A percentile compares a stretch with the other conserved stretches of the same genome.
phyloP scores from a whole-genome alignment of 2,888 invertebrate genomes.

The Sceliomorpha sp. region DNA sequence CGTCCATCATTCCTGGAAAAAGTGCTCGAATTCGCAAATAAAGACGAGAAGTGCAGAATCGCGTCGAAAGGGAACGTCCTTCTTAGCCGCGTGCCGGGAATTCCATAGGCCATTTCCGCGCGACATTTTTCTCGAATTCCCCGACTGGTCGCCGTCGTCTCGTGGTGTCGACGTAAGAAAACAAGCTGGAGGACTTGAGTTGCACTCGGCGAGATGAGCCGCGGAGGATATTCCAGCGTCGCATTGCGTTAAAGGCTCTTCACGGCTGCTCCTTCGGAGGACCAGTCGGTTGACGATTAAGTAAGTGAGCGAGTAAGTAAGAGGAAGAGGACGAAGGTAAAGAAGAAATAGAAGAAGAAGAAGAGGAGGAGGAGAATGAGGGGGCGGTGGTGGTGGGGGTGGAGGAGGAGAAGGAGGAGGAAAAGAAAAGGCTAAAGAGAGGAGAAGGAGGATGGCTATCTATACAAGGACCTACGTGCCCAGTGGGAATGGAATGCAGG shows the following conservation, averaged over 20 bases:
- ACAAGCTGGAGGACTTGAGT: conserved; percentile 38
- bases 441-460: conserved; percentile 61
- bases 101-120: conserved; percentile 42
- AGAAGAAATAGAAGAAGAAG: conserved; percentile 38
- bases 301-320: conserved; percentile 61
- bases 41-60: conserved; percentile 30
- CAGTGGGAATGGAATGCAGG: conserved; percentile 81
- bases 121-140: conserved; percentile 51
- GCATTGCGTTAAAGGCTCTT: conserved; percentile 26
- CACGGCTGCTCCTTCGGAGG: conserved; percentile 31
- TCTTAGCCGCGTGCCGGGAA: conserved; percentile 26
- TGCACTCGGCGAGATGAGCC: conserved; percentile 37
- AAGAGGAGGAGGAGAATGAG: conserved; percentile 29
- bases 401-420: conserved; percentile 35
- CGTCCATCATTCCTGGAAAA: too few relatives aligned
- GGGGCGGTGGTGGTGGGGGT: conserved; percentile 58
- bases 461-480: conserved; percentile 78
- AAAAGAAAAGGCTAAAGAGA: conserved; percentile 35
- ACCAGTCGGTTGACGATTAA: conserved; percentile 54
- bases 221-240: conserved; percentile 27
- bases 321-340: conserved; percentile 38
- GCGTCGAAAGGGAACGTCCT: conserved; percentile 47
- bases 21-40: conserved; percentile 22
- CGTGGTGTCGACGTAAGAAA: conserved; percentile 50
- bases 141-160: conserved; percentile 31